phyloP scores from a whole-genome alignment of 1,140 invertebrate genomes.

The Pseudomyrmex concolor region DNA sequence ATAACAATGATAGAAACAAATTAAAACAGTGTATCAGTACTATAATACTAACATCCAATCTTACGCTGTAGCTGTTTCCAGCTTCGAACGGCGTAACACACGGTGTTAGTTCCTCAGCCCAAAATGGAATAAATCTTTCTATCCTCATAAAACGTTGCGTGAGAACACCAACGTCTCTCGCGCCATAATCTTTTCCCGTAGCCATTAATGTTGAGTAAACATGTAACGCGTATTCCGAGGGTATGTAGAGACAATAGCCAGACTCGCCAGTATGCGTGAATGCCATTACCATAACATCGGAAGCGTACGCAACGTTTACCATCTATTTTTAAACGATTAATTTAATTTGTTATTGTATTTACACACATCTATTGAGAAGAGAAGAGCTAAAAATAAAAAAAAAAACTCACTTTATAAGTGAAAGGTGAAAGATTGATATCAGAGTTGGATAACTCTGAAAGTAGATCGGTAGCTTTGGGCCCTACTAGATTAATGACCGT shows the following conservation, averaged over 20 bases:
- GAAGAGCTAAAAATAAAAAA: not conserved
- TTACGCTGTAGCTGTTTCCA: conserved; percentile 90
- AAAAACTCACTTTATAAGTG: conserved; percentile 87
- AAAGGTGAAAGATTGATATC: conserved; percentile 90
- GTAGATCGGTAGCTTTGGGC: conserved; percentile 89
- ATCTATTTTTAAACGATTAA: conserved; percentile 80
- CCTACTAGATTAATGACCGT: conserved; percentile 94
- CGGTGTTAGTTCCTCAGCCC: conserved; percentile 90
- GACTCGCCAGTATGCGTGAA: conserved; percentile 94
- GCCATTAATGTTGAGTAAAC: conserved; percentile 91
- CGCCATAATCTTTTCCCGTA: conserved; percentile 88
- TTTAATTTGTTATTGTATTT: not conserved
- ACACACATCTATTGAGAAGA: not conserved
- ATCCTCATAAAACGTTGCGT: conserved; percentile 91
- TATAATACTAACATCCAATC: conserved; percentile 85
- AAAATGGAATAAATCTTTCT: conserved; percentile 87
- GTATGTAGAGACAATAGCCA: conserved; percentile 93
- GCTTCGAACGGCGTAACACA: conserved; percentile 92
- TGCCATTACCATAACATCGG: conserved; percentile 91
- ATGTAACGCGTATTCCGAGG: conserved; percentile 92
- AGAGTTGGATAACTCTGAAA: conserved; percentile 91
- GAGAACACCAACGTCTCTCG: conserved; percentile 90
- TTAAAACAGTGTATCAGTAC: not conserved
- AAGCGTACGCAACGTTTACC: conserved; percentile 91
- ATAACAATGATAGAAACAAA: not conserved